These are phyloP conservation scores for Bacillus rossius DNA, from an alignment of 1,140 invertebrate genomes.

Conservation along the genomic window DNA sequence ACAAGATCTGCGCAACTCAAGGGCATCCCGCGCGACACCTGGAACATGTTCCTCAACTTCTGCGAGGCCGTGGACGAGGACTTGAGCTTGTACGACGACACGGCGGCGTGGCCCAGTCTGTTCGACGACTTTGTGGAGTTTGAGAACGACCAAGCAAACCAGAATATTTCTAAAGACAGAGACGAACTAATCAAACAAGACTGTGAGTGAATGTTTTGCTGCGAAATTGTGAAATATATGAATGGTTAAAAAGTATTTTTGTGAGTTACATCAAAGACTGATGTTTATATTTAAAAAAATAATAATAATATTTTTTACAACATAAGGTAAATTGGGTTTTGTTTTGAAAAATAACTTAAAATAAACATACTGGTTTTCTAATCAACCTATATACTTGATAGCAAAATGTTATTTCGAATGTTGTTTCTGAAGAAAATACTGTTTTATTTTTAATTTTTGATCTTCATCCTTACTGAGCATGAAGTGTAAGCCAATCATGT, in stretches of 20 bases:
- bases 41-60: constrained; percentile 98
- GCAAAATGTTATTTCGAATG: not conserved
- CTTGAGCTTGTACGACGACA: constrained; percentile 89
- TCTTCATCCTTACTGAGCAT: not conserved
- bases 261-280: constrained; percentile 5
- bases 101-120: constrained; percentile 94
- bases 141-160: constrained; percentile 91
- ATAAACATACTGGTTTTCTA: not conserved
- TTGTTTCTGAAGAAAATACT: too few species aligned
- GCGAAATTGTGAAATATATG: not conserved
- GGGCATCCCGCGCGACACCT: constrained; percentile 92
- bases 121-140: constrained; percentile 98
- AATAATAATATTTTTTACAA: not conserved
- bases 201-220: not conserved
- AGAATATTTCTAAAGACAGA: constrained; percentile 47
- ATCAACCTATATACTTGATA: not conserved
- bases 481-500: not conserved
- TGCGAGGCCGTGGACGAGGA: constrained; percentile 81
- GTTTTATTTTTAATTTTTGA: not conserved
- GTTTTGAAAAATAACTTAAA: not conserved
- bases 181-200: not conserved
- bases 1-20: too few species aligned
- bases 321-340: not conserved
- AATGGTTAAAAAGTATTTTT: constrained; percentile 5
- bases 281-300: not conserved